These are phyloP conservation scores for Climacteris rufus DNA, from an alignment of 2,113 vertebrate species.

Conservation along the genomic window DNA sequence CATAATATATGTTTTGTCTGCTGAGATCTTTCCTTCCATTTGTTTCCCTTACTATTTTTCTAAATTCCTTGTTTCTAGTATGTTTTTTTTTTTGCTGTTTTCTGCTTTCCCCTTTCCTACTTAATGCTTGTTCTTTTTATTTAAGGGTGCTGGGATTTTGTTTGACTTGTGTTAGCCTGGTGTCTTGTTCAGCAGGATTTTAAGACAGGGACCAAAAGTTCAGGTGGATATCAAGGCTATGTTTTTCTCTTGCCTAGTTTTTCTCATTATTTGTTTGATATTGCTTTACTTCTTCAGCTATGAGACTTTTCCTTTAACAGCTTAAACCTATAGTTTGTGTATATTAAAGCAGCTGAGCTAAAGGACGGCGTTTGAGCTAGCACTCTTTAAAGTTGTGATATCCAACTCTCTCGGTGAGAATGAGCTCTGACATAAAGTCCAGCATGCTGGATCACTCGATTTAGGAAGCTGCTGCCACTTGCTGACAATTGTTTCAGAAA, in stretches of 20 bases:
- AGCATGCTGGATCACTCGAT: neutral
- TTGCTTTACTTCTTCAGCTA: neutral
- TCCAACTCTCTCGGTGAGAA: neutral
- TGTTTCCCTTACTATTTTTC: neutral
- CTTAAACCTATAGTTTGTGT: neutral
- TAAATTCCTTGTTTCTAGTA: neutral
- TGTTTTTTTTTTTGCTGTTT: neutral
- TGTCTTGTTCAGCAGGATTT: neutral
- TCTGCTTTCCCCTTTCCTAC: neutral
- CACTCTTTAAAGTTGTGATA: neutral
- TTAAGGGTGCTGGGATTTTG: neutral
- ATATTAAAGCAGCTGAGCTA: neutral
- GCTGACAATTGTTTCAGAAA: neutral
- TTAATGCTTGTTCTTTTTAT: neutral
- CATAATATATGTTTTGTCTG: neutral
- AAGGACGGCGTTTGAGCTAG: neutral
- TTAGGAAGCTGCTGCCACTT: neutral
- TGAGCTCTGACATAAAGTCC: neutral
- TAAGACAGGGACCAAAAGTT: neutral
- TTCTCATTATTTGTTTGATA: neutral
- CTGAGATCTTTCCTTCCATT: neutral
- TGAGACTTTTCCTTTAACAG: neutral
- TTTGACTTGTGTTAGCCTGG: neutral
- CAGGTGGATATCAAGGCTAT: accelerated
- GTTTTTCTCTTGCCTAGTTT: neutral